Base-by-base conservation (phyloP, 2,797 vertebrate genomes). In the Oreortyx pictus region DNA sequence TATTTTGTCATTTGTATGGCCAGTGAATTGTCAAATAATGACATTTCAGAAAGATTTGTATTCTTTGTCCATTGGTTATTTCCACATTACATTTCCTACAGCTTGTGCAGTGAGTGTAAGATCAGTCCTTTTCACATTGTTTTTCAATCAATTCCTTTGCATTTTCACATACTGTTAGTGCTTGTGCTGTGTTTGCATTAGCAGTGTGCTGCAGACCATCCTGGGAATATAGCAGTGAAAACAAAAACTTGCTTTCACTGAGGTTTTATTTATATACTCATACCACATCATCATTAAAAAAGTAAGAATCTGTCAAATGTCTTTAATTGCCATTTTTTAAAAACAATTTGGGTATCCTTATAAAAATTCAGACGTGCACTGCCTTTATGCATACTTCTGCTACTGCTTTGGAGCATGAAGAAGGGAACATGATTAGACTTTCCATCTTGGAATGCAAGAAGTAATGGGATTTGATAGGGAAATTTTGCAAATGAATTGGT, bases 71-170 rank as follows among this genome's bases (percentile, higher is more conserved):
- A 7, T 39, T 85, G 70, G 12, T n/a, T 62, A 6, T 70, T 93
- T 72, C 68, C 65, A 37, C 0, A 0, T 77, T 54, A 4, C 7
- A 6, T 37, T 91, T 60, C 49, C 75, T 72, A 43, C n/a, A 75
- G 22, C 44, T 90, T 0, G 0, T 35, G 35, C 75, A 59, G 15
- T 13, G 39, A 90, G 31, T 47, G 37, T 14, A 31, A 65, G 35
- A 87, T 89, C 61, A 86, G 75, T 82, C 29, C 59, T 87, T 87
- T 75, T 44, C 39, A 43, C 76, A 68, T 60, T 24, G 16, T 33
- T 94, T 94, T 93, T 61, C 78, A 59, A 27, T 87, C 57, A 35
- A 7, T 93, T 71, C 71, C 64, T 89, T 89, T 87, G 22, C 72
- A 31, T 91, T 90, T 94, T 74, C 81, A 29, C 68, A 52, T 71